Evolutionary conservation across 1,140 invertebrate species (phyloP), one percentile per base, ranked within the genome.

Genomic region (Bombus balteatus): DNA sequence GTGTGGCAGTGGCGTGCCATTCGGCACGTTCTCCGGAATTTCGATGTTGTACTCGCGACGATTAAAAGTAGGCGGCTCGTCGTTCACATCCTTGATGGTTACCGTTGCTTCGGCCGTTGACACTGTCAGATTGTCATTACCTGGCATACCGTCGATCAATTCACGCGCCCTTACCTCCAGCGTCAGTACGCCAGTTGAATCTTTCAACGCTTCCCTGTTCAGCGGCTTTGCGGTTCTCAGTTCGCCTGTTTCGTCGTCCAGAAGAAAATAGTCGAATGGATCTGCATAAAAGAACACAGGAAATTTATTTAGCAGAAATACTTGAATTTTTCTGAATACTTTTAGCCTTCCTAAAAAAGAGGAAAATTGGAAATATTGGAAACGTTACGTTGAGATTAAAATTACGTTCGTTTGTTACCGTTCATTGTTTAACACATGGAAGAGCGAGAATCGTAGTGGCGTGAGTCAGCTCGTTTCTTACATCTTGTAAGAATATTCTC

Each of bases 71-170:
- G 99, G 99, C 1, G 98, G 97, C 90, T 98, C 98, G 94, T 99
- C 99, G 94, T 99, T 99, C 1, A 99, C 98, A 95, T 99, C 98
- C 92, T 97, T 97, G 86, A 99, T 98, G 39, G 97, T 98, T 25
- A 99, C 96, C 0, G 97, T 98, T 18, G 98, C 97, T 68, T 97
- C 96, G 2, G 97, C 96, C 15, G 96, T 96, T 8, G 97, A 96
- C 25, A 96, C 96, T 0, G 97, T 97, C 37, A 96, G 92, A 10
- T 96, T 92, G 89, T 98, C 97, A 90, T 97, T 96, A 10, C 96
- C 95, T 32, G 97, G 96, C 25, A 95, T 93, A 1, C 97, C 97
- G 92, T 98, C 96, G 8, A 98, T 96, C 84, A 98, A 90, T 95
- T 98, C 98, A 47, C 97, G 96, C 8, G 98, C 98, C 96, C 97